Percentiles rank a stretch among this genome's conserved stretches.
phyloP scores from a whole-genome alignment of 2,888 invertebrate species.

The Lepidochrysops patricia region DNA sequence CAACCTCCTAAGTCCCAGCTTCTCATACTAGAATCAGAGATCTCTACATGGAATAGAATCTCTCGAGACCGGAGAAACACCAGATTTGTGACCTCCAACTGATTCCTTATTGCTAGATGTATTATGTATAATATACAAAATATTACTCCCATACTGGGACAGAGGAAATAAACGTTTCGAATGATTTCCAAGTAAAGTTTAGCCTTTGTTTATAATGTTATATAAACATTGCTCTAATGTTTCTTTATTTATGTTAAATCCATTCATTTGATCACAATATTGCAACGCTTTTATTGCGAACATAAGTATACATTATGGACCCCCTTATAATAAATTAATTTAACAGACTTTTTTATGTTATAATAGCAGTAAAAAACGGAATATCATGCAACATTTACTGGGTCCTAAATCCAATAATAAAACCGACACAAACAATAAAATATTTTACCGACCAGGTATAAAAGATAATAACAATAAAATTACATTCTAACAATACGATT shows the following conservation, averaged over 20 bases:
- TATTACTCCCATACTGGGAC: background rate
- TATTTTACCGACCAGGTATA: slow-evolving; percentile 6
- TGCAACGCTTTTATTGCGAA: background rate
- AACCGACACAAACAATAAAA: slow-evolving; percentile 4
- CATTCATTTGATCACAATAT: background rate
- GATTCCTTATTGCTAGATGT: slow-evolving; percentile 31
- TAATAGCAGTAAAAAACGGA: slow-evolving; percentile 4
- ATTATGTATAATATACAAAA: slow-evolving; percentile 20
- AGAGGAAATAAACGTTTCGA: background rate
- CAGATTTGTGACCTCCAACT: slow-evolving; percentile 33
- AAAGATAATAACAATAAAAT: slow-evolving; percentile 7
- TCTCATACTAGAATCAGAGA: slow-evolving; percentile 17
- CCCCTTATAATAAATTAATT: slow-evolving; percentile 1
- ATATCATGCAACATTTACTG: slow-evolving; percentile 9
- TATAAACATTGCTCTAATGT: too few species aligned
- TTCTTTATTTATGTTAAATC: too few species aligned
- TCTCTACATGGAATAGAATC: slow-evolving; percentile 24
- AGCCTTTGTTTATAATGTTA: background rate
- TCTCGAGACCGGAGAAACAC: slow-evolving; percentile 32
- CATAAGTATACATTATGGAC: background rate
- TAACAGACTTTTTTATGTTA: slow-evolving; percentile 3
- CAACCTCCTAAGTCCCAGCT: too few species aligned
- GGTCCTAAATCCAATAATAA: slow-evolving; percentile 10
- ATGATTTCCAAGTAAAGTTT: background rate
- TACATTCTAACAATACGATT: background rate